A percentile compares a stretch with the other conserved stretches of the same genome.
These are phyloP conservation scores for Petaurus breviceps DNA, from an alignment of 2,113 vertebrate genomes.

Conservation along the genomic window DNA sequence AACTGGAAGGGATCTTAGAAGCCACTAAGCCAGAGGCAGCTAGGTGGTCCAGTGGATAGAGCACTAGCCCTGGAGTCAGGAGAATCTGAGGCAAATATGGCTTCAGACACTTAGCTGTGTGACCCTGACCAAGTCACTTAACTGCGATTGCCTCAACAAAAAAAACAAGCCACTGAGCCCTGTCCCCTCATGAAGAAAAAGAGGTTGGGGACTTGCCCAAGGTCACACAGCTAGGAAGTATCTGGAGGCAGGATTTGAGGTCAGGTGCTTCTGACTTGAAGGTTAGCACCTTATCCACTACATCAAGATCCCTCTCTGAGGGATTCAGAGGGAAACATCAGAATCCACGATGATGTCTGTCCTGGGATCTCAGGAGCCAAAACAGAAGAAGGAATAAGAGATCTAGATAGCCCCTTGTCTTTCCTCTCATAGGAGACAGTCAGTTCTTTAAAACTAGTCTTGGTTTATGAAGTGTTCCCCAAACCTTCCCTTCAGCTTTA, in stretches of 20 bases:
- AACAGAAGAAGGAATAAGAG: neutral
- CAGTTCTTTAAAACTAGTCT: slow-evolving; percentile 22
- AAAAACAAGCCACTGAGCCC: no score
- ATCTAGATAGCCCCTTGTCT: slow-evolving; percentile 1
- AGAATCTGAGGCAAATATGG: no score
- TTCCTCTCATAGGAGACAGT: slow-evolving; percentile 26
- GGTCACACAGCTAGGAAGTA: neutral
- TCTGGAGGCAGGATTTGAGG: neutral
- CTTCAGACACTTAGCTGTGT: neutral
- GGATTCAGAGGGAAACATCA: neutral
- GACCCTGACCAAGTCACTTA: neutral
- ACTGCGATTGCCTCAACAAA: no score
- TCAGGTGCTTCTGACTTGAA: neutral
- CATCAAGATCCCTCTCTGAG: neutral
- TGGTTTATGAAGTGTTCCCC: neutral
- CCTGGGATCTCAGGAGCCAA: neutral
- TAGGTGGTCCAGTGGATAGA: neutral
- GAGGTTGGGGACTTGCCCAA: neutral
- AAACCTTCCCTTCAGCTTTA: no score
- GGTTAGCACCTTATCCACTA: neutral
- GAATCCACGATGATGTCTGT: neutral
- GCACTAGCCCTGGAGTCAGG: no score
- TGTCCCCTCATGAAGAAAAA: neutral
- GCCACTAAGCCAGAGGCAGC: neutral
- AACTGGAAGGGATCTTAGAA: neutral